These are phyloP conservation scores for Drosophila longiperda DNA, from an alignment of 2,888 invertebrate genomes.

Conservation along the genomic window DNA sequence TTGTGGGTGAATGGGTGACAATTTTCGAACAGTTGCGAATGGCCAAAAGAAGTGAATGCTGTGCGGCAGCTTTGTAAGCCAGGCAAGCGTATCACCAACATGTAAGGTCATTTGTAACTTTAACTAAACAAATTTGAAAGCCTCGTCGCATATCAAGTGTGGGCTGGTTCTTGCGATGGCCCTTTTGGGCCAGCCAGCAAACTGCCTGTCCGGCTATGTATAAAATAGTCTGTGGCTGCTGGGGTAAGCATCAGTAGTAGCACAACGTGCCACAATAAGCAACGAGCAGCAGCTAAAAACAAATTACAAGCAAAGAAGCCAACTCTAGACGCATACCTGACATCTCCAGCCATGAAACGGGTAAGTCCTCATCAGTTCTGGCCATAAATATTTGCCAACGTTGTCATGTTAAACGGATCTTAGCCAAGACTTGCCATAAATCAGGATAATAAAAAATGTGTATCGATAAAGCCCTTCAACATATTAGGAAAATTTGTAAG, in stretches of 20 bases:
- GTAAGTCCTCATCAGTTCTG: conserved; percentile 51
- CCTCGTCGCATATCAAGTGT: conserved; percentile 69
- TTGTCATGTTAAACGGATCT: conserved; percentile 48
- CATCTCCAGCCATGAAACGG: conserved; percentile 71
- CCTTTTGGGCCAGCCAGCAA: conserved; percentile 23
- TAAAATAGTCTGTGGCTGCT: conserved; percentile 55
- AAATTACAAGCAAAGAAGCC: conserved; percentile 44
- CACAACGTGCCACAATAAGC: conserved; percentile 47
- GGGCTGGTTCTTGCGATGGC: conserved; percentile 62
- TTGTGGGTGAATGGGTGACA: conserved; percentile 42
- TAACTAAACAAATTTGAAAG: conserved; percentile 82
- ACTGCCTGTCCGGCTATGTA: conserved; percentile 30
- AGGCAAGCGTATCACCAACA: conserved; percentile 58
- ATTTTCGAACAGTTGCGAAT: conserved; percentile 8
- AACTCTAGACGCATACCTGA: conserved; percentile 67
- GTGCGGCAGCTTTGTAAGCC: conserved; percentile 35
- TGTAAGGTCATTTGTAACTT: conserved; percentile 81
- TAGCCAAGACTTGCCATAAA: conserved; percentile 51
- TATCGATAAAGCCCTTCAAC: conserved; percentile 55
- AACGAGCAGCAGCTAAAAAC: conserved; percentile 41
- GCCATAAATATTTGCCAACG: conserved; percentile 56
- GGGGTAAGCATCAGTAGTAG: conserved; percentile 63
- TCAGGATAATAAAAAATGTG: conserved; percentile 54
- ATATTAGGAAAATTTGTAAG: conserved; percentile 51
- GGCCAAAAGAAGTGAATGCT: conserved; percentile 69